phyloP scores from a whole-genome alignment of 2,888 invertebrate species.

The Mechanitis mazaeus region DNA sequence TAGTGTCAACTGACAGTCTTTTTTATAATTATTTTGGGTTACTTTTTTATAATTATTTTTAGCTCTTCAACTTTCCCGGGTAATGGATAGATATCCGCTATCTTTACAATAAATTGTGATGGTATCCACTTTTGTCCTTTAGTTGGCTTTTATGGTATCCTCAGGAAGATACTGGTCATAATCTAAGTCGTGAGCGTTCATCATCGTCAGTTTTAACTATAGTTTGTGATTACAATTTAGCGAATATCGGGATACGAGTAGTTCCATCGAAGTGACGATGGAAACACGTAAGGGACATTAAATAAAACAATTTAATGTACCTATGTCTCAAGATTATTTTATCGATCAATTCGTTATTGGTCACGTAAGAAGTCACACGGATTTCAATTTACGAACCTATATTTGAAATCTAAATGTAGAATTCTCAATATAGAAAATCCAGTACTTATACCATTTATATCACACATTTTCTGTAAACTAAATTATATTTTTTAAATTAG shows the following conservation, averaged over 20 bases:
- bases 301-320: conserved; percentile 14
- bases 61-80: no score
- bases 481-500: conserved; percentile 9
- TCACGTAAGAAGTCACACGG: conserved; percentile 50
- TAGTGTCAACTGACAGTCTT: no score
- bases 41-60: no score
- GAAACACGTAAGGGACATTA: conserved; percentile 20
- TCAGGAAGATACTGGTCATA: no score
- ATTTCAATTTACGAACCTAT: conserved; percentile 36
- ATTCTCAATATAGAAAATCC: background rate
- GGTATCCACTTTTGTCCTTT: no score
- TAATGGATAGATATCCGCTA: no score
- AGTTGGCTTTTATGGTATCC: no score
- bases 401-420: background rate
- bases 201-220: background rate
- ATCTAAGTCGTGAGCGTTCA: background rate
- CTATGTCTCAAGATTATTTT: conserved; percentile 9
- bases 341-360: conserved; percentile 19
- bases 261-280: conserved; percentile 7
- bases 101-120: no score
- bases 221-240: no score
- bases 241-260: no score
- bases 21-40: no score
- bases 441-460: no score
- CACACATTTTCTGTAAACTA: background rate